Conservation (phyloP, 2,888 invertebrate genomes). For the Drosophila putrida region DNA sequence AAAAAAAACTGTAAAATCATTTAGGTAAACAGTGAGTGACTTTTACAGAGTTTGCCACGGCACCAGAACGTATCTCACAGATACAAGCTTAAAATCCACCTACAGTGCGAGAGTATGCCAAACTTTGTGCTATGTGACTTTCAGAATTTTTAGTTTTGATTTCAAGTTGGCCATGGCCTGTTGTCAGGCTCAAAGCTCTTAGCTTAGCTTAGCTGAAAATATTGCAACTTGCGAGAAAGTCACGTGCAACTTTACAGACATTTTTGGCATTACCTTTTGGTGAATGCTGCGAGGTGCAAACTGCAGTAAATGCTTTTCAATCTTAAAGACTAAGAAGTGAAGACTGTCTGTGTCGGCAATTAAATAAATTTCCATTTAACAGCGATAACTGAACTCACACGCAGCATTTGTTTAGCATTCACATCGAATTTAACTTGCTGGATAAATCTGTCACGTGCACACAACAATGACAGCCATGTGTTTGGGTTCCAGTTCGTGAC, state of each 20-base stretch:
- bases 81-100: slow-evolving; percentile 8
- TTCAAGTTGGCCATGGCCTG: slow-evolving; percentile 63
- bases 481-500: slow-evolving; percentile 16
- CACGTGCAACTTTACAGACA: slow-evolving; percentile 80
- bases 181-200: slow-evolving; percentile 56
- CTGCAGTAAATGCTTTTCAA: slow-evolving; percentile 28
- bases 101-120: slow-evolving; percentile 31
- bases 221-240: slow-evolving; percentile 74
- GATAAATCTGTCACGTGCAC: slow-evolving; percentile 68
- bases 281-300: slow-evolving; percentile 36
- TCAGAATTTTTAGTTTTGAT: slow-evolving; percentile 79
- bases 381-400: slow-evolving; percentile 35
- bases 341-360: slow-evolving; percentile 30
- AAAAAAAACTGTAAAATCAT: slow-evolving; percentile 71
- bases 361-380: slow-evolving; percentile 61
- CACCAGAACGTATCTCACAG: slow-evolving; percentile 23
- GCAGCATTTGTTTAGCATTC: slow-evolving; percentile 20
- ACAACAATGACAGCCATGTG: slow-evolving; percentile 57
- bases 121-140: slow-evolving; percentile 75
- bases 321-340: slow-evolving; percentile 33
- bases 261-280: slow-evolving; percentile 56
- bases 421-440: slow-evolving; percentile 44
- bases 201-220: slow-evolving; percentile 66
- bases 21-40: slow-evolving; percentile 78
- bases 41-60: slow-evolving; percentile 60